Percentiles rank a stretch among this genome's conserved stretches.
These are phyloP conservation scores for Lasaia peninsularis DNA, from an alignment of 1,140 invertebrate genomes.

Conservation along the genomic window DNA sequence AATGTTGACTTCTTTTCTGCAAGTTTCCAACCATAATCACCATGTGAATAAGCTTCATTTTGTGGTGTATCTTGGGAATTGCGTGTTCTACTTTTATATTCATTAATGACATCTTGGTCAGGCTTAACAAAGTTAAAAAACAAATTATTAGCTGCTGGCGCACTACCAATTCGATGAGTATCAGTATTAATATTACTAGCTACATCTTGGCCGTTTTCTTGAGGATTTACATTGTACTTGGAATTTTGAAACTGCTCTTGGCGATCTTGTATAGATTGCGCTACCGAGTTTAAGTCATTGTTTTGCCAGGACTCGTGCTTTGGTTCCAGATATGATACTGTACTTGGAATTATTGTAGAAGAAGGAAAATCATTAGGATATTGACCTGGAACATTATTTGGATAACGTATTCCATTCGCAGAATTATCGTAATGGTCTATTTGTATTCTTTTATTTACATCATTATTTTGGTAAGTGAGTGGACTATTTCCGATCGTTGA, in stretches of 20 bases:
- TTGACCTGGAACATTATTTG: conserved; percentile 45
- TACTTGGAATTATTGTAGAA: conserved; percentile 46
- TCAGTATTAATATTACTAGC: conserved; percentile 49
- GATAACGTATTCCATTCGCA: conserved; percentile 58
- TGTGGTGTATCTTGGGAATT: conserved; percentile 44
- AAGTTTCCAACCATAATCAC: conserved; percentile 73
- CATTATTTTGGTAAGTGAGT: conserved; percentile 41
- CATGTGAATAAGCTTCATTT: conserved; percentile 57
- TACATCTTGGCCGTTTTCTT: conserved; percentile 36
- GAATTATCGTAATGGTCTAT: conserved; percentile 72
- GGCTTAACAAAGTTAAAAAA: conserved; percentile 56
- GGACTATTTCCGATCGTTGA: conserved; percentile 42
- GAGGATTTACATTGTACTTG: conserved; percentile 41
- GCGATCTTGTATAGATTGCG: conserved; percentile 51
- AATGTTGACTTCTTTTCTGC: conserved; percentile 49
- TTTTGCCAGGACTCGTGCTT: conserved; percentile 49
- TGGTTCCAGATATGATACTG: conserved; percentile 45
- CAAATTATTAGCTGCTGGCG: conserved; percentile 51
- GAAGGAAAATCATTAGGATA: conserved; percentile 50
- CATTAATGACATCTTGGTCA: conserved; percentile 47
- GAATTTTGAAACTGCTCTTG: conserved; percentile 48
- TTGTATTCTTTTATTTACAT: conserved; percentile 55
- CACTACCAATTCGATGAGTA: conserved; percentile 47
- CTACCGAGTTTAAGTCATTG: conserved; percentile 33
- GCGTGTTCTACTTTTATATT: conserved; percentile 36